Evolutionary conservation across 2,113 vertebrate species (phyloP), one percentile per base, ranked within the genome.

Genomic region (Oenanthe oenanthe): DNA sequence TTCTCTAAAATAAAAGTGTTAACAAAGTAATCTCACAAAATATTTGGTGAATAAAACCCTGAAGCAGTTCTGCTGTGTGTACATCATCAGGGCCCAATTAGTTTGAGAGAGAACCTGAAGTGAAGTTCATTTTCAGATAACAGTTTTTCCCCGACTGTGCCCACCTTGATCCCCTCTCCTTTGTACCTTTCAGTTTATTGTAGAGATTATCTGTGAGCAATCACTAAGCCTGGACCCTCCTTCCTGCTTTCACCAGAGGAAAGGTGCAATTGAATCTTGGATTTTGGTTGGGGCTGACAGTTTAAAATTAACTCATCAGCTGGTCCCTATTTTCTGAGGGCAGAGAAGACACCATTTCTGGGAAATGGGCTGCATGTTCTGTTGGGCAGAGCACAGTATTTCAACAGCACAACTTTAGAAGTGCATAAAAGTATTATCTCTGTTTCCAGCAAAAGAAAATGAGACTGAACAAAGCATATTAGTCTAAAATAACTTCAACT

Each of bases 281-380:
- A 67, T 81, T 93, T 77, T 71, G 74, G 61, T 31, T 72, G 65
- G 20, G 40, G 28, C 40, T 88, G 83, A 63, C 65, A 71, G 70
- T 67, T 86, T 83, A 71, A 94, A 86, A 92, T 90, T 70, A 94
- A 70, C 40, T 95, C n/a, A 42, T 92, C 79, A 22, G 34, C 11
- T 40, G 38, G 31, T 85, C 43, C 21, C 38, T 78, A 13, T 90
- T 93, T 94, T 66, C 51, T 62, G 31, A 90, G 21, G 31, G 36
- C 53, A 91, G 65, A 92, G 50, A 57, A 88, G 28, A 45, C 42
- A 34, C 32, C 31, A 36, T 82, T 85, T 73, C 43, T 72, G 61
- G 38, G 76, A 89, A 86, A 88, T 71, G 12, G 56, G 9, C 58
- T 79, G 36, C 6, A 2, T 67, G 31, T 58, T 87, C 71, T 87